phyloP scores from a whole-genome alignment of 1,140 invertebrate genomes.

The Calephelis virginiensis region DNA sequence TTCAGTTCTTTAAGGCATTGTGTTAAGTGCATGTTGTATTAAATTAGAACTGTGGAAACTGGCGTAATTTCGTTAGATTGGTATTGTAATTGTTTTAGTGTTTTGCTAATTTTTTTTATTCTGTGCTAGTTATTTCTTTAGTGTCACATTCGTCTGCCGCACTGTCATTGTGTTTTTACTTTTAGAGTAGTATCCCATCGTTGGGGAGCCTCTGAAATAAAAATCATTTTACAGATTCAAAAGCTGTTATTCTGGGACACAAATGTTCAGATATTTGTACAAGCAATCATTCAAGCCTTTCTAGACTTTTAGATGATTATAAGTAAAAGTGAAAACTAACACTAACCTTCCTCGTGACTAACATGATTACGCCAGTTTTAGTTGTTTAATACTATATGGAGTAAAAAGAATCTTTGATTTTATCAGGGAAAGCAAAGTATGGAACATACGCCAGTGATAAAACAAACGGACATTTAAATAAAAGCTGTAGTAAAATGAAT shows the following conservation, averaged over 20 bases:
- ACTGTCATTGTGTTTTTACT: conserved; percentile 41
- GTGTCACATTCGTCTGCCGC: conserved; percentile 43
- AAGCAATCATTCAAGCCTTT: conserved; percentile 52
- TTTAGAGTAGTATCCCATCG: conserved; percentile 36
- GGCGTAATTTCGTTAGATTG: conserved; percentile 62
- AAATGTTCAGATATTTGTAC: conserved; percentile 48
- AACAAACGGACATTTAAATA: conserved; percentile 4
- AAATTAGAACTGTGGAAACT: conserved; percentile 47
- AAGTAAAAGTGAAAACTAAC: conserved; percentile 38
- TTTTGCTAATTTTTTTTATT: conserved; percentile 36
- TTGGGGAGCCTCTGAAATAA: conserved; percentile 40
- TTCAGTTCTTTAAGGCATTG: conserved; percentile 6
- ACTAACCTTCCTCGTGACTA: conserved; percentile 36
- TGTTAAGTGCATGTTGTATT: conserved; percentile 43
- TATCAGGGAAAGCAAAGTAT: conserved; percentile 51
- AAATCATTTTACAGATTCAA: conserved; percentile 64
- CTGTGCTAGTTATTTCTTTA: conserved; percentile 45
- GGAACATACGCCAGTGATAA: conserved; percentile 16
- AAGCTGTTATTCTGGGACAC: conserved; percentile 52
- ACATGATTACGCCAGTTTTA: conserved; percentile 69
- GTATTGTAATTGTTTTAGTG: conserved; percentile 4
- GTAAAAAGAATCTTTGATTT: conserved; percentile 50
- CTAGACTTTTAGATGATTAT: conserved; percentile 36
- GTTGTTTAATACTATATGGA: conserved; percentile 35
- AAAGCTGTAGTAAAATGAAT: conserved; percentile 2